phyloP scores from a whole-genome alignment of 2,113 vertebrate genomes.

The Tor tambroides region DNA sequence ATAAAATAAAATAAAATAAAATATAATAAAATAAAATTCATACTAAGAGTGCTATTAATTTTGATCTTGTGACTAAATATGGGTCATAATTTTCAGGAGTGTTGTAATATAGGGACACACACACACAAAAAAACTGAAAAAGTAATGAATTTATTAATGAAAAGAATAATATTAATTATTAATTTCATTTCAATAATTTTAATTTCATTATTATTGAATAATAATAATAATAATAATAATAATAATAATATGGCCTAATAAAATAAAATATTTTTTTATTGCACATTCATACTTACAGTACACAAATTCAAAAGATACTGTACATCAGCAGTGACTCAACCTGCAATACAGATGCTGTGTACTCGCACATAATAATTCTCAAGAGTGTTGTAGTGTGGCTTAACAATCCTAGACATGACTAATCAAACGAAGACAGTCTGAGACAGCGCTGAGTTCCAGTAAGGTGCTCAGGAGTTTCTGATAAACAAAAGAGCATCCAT shows the following conservation, averaged over 20 bases:
- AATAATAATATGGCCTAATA: too few species aligned
- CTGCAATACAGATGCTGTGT: not conserved
- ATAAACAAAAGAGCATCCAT: conserved; percentile 45
- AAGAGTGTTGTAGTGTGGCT: not conserved
- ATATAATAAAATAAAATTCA: too few species aligned
- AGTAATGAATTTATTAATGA: not conserved
- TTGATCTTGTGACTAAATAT: too few species aligned
- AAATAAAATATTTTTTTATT: not conserved
- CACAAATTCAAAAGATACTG: not conserved
- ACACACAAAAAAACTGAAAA: not conserved
- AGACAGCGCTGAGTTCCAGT: conserved; percentile 27
- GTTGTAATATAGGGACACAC: too few species aligned
- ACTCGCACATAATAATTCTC: not conserved
- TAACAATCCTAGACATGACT: conserved; percentile 3
- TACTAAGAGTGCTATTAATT: too few species aligned
- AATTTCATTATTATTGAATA: too few species aligned
- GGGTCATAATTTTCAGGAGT: too few species aligned
- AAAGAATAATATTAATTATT: too few species aligned
- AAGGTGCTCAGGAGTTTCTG: conserved; percentile 40
- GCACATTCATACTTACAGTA: not conserved
- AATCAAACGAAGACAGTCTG: conserved; percentile 5
- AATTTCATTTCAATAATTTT: too few species aligned
- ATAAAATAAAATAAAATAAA: too few species aligned
- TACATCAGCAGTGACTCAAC: conserved; percentile 46
- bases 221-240: too few species aligned